Percentiles rank a stretch among this genome's conserved stretches.
phyloP scores from a whole-genome alignment of 2,888 invertebrate genomes.

The Philopedon plagiatum region DNA sequence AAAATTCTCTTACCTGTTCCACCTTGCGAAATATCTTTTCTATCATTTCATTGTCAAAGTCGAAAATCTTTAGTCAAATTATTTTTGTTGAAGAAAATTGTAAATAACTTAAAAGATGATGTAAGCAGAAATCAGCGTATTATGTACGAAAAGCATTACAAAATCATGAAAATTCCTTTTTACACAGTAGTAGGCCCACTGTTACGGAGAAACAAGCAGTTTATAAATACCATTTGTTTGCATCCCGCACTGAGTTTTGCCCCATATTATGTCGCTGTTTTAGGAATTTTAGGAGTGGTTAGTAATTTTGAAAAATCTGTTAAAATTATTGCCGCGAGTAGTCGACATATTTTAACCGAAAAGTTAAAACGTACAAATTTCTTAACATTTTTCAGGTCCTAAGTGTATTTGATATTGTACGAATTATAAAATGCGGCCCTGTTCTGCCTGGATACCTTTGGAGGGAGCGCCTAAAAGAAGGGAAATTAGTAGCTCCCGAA shows the following conservation, averaged over 20 bases:
- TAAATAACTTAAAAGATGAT: neutral
- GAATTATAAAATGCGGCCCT: conserved; percentile 63
- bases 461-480: conserved; percentile 59
- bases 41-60: neutral
- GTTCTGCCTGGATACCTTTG: conserved; percentile 61
- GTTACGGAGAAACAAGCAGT: conserved; percentile 56
- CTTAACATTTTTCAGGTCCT: conserved; percentile 57
- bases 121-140: conserved; percentile 14
- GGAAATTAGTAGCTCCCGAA: conserved; percentile 60
- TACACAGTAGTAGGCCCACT: conserved; percentile 60
- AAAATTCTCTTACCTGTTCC: neutral
- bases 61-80: conserved; percentile 8
- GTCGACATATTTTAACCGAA: too few relatives aligned
- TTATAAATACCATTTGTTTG: conserved; percentile 58
- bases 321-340: too few relatives aligned
- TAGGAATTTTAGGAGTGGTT: conserved; percentile 65
- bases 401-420: conserved; percentile 63
- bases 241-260: conserved; percentile 59
- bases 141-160: conserved; percentile 10
- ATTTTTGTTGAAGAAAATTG: neutral
- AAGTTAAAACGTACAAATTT: neutral
- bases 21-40: neutral
- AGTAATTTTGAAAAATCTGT: too few relatives aligned
- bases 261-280: conserved; percentile 61
- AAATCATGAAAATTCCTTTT: conserved; percentile 62